Conservation (phyloP, 2,797 vertebrate genomes). For the Lutjanus campechanus region DNA sequence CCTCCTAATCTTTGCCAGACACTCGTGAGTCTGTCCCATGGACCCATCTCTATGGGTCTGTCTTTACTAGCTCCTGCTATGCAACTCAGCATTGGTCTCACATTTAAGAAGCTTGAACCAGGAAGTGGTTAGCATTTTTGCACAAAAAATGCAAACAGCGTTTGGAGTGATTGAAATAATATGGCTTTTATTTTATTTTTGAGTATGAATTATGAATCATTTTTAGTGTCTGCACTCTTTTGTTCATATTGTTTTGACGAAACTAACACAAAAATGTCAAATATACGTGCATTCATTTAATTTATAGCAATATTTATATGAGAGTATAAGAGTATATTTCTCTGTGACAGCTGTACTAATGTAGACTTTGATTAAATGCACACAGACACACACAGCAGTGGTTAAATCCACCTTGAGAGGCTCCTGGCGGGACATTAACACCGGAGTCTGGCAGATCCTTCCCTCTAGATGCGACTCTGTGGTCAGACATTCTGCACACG, state of each 20-base stretch:
- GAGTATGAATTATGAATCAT: not conserved
- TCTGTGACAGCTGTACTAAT: not conserved
- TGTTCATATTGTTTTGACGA: not conserved
- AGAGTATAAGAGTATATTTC: not conserved
- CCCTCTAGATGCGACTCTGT: constrained; percentile 28
- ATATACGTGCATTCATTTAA: not conserved
- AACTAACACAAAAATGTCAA: not conserved
- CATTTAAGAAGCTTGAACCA: not conserved
- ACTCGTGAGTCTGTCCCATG: no score
- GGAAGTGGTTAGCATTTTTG: not conserved
- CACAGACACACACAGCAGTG: constrained; percentile 24
- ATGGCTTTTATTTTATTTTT: not conserved
- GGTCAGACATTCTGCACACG: constrained; percentile 46
- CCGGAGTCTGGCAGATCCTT: constrained; percentile 27
- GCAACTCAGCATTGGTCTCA: not conserved
- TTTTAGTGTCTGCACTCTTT: not conserved
- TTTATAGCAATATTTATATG: not conserved
- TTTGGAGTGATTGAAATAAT: not conserved
- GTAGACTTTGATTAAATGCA: constrained; percentile 8
- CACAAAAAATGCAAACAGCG: not conserved
- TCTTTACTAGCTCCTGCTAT: not conserved
- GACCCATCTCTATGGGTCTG: not conserved
- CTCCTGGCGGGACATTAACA: constrained; percentile 46
- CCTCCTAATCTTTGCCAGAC: not conserved
- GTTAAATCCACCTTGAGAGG: constrained; percentile 49